A percentile compares a stretch with the other conserved stretches of the same genome.
These are phyloP conservation scores for Neotoma lepida DNA, from an alignment of 2,113 vertebrate genomes.

Conservation along the genomic window DNA sequence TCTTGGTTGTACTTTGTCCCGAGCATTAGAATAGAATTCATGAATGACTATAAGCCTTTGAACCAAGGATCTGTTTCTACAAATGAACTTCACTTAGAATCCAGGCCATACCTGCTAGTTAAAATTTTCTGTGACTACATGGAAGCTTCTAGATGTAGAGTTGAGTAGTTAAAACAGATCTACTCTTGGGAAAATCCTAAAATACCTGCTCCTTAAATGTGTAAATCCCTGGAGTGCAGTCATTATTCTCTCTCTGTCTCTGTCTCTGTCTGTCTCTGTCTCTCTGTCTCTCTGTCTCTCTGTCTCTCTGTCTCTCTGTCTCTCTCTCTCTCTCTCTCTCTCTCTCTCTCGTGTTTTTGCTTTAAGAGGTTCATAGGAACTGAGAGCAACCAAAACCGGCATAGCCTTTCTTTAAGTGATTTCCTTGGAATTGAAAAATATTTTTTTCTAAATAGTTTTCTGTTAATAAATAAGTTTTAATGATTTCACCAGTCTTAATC, in stretches of 20 bases:
- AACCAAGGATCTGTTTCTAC: background rate
- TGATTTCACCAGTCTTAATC: background rate
- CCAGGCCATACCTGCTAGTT: background rate
- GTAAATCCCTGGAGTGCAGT: background rate
- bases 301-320: no score
- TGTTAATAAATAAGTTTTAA: constrained; percentile 32
- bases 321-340: no score
- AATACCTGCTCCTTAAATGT: background rate
- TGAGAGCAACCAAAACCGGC: background rate
- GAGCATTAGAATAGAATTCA: background rate
- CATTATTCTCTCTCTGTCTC: background rate
- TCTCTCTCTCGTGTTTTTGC: background rate
- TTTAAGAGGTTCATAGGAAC: background rate
- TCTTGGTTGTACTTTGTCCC: background rate
- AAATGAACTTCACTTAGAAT: constrained; percentile 11
- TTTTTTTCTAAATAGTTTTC: background rate
- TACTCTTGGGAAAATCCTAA: background rate
- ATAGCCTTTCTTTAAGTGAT: background rate
- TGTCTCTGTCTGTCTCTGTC: no score
- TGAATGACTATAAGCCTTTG: background rate
- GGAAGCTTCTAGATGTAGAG: background rate
- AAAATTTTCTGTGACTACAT: background rate
- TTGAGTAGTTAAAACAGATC: background rate
- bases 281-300: no score
- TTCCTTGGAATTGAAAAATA: background rate